A percentile compares a stretch with the other conserved stretches of the same genome.
phyloP scores from a whole-genome alignment of 2,797 vertebrate species.

The Liparis tanakae region DNA sequence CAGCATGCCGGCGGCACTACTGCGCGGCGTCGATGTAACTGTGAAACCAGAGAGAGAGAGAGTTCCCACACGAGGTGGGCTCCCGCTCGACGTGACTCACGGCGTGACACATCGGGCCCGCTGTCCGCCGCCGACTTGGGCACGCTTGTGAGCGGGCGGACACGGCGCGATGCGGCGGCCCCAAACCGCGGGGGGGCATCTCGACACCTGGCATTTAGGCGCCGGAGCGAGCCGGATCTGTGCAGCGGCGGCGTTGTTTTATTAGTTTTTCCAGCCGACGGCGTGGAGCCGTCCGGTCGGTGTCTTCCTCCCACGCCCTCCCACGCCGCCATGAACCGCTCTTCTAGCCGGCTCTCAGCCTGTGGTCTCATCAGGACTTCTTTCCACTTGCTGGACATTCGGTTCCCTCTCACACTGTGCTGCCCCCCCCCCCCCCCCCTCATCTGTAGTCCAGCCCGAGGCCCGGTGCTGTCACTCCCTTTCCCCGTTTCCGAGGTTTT shows the following conservation, averaged over 20 bases:
- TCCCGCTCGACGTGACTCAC: constrained; percentile 63
- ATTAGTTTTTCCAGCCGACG: constrained; percentile 13
- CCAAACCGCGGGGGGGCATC: constrained; percentile 1
- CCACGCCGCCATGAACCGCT: constrained; percentile 51
- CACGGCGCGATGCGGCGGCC: constrained; percentile 21
- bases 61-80: constrained; percentile 56
- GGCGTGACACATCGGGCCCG: constrained; percentile 44
- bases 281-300: constrained; percentile 25
- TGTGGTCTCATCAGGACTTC: constrained; percentile 53
- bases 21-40: constrained; percentile 37
- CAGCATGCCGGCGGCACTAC: constrained; percentile 36
- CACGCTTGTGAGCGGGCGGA: constrained; percentile 19
- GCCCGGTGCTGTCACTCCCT: constrained; percentile 28
- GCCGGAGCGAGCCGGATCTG: neutral
- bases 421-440: neutral
- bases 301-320: constrained; percentile 47
- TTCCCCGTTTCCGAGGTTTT: constrained; percentile 13
- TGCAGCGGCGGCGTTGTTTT: neutral
- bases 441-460: constrained; percentile 43
- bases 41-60: constrained; percentile 52
- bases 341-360: constrained; percentile 52
- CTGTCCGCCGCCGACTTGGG: constrained; percentile 24
- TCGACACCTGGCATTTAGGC: constrained; percentile 2
- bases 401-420: constrained; percentile 24
- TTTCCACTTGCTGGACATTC: constrained; percentile 40